These are phyloP conservation scores for Diarsia mendica DNA, from an alignment of 2,888 invertebrate species.

Conservation along the genomic window DNA sequence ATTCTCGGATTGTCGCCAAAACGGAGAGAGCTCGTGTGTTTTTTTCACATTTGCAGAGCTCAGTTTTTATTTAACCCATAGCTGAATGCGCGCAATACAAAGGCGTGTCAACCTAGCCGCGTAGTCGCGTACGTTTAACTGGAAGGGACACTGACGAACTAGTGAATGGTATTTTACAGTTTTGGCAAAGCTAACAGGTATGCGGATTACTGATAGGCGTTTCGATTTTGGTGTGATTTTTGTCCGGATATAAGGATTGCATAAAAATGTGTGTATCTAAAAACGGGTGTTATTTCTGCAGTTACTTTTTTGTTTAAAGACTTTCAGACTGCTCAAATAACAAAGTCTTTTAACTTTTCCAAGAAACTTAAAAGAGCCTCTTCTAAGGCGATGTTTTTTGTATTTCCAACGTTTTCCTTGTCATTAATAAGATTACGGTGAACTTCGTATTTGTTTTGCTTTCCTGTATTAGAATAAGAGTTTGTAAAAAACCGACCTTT, in stretches of 20 bases:
- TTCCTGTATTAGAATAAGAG: background rate
- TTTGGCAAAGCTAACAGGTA: slow-evolving; percentile 17
- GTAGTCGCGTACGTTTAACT: slow-evolving; percentile 60
- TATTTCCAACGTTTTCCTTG: slow-evolving; percentile 9
- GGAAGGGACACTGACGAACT: slow-evolving; percentile 59
- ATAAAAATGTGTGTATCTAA: too few species aligned
- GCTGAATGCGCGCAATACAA: slow-evolving; percentile 83
- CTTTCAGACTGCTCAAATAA: background rate
- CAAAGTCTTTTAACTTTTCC: background rate
- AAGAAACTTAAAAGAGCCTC: background rate
- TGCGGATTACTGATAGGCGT: background rate
- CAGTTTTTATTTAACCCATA: slow-evolving; percentile 83
- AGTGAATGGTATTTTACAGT: slow-evolving; percentile 30
- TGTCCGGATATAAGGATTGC: background rate
- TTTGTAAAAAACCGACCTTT: background rate
- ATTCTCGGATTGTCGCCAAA: slow-evolving; percentile 67
- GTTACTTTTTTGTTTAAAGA: background rate
- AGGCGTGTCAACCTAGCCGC: slow-evolving; percentile 79
- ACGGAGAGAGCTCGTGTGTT: slow-evolving; percentile 64
- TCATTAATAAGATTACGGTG: slow-evolving; percentile 15
- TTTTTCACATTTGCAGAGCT: slow-evolving; percentile 75
- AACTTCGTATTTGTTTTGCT: background rate
- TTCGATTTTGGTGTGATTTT: background rate
- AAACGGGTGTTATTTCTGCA: background rate
- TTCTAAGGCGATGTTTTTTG: background rate